Evolutionary conservation across 2,888 invertebrate genomes (phyloP).

Genomic region (Hemithea aestivaria): DNA sequence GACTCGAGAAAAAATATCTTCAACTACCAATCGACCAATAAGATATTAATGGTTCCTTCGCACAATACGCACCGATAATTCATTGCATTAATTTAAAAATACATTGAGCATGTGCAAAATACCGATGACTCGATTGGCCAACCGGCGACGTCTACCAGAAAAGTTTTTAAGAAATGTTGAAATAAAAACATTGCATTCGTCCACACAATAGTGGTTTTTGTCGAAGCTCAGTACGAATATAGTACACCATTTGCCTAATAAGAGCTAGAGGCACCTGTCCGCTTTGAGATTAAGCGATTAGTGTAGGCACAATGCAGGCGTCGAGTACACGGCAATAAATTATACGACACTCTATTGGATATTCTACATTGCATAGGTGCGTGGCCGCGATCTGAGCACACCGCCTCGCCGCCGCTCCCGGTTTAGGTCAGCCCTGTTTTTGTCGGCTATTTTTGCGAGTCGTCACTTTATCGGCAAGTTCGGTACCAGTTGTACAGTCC

Average conservation of each 20-base stretch:
- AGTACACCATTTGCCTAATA: slow-evolving; percentile 42
- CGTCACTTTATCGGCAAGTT: slow-evolving; percentile 28
- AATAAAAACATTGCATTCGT: slow-evolving; percentile 13
- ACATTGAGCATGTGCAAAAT: slow-evolving; percentile 42
- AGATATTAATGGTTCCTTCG: slow-evolving; percentile 20
- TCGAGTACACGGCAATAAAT: slow-evolving; percentile 39
- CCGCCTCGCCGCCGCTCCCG: slow-evolving; percentile 26
- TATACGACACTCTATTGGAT: slow-evolving; percentile 44
- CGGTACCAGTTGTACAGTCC: slow-evolving; percentile 38
- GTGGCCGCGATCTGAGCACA: slow-evolving; percentile 11
- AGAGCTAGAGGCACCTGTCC: slow-evolving; percentile 43
- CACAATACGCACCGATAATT: slow-evolving; percentile 25
- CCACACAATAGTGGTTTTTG: slow-evolving; percentile 11
- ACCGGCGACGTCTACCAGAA: slow-evolving; percentile 15
- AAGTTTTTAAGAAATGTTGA: slow-evolving; percentile 8
- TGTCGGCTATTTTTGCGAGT: slow-evolving; percentile 19
- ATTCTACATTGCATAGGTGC: slow-evolving; percentile 34
- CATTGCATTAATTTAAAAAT: slow-evolving; percentile 33
- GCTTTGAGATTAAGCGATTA: slow-evolving; percentile 53
- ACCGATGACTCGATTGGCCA: slow-evolving; percentile 26
- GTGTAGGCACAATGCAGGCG: slow-evolving; percentile 23
- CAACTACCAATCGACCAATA: slow-evolving; percentile 17
- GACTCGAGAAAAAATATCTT: slow-evolving; percentile 12
- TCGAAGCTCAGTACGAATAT: slow-evolving; percentile 30
- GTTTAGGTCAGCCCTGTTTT: slow-evolving; percentile 51